A percentile compares a stretch with the other conserved stretches of the same genome.
phyloP scores from a whole-genome alignment of 2,113 vertebrate genomes.

The Poecile atricapillus region DNA sequence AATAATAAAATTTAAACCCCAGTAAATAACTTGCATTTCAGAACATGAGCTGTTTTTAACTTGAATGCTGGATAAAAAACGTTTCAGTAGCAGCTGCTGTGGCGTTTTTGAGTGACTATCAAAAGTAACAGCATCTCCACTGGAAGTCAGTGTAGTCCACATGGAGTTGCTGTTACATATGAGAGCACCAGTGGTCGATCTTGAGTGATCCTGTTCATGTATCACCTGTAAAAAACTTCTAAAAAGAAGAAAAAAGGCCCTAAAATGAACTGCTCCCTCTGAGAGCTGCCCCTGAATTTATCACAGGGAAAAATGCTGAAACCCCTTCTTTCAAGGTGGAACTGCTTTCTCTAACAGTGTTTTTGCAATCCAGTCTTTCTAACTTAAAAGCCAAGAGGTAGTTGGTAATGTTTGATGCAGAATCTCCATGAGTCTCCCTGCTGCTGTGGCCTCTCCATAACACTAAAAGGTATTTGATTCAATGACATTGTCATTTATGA shows the following conservation, averaged over 20 bases:
- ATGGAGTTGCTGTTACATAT: conserved; percentile 86
- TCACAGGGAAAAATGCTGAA: not conserved
- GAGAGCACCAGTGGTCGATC: conserved; percentile 48
- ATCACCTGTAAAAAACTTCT: not conserved
- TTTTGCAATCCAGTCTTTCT: not conserved
- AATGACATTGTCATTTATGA: not conserved
- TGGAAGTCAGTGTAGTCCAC: conserved; percentile 76
- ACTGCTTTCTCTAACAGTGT: not conserved
- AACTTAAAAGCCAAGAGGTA: not conserved
- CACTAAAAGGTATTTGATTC: not conserved
- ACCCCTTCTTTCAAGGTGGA: not conserved
- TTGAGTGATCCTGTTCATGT: not conserved
- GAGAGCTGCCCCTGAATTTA: not conserved
- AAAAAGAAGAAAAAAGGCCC: not conserved
- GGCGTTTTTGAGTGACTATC: conserved; percentile 63
- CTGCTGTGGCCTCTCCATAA: not conserved
- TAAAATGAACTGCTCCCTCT: not conserved
- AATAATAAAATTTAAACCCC: not conserved
- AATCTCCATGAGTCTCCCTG: not conserved
- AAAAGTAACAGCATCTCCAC: conserved; percentile 83
- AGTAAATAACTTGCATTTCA: not conserved
- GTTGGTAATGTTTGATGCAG: not conserved
- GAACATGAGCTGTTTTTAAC: not conserved
- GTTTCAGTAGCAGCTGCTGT: not conserved
- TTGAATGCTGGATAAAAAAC: not conserved